phyloP scores from a whole-genome alignment of 2,113 vertebrate genomes.

The Callopanchax toddi region DNA sequence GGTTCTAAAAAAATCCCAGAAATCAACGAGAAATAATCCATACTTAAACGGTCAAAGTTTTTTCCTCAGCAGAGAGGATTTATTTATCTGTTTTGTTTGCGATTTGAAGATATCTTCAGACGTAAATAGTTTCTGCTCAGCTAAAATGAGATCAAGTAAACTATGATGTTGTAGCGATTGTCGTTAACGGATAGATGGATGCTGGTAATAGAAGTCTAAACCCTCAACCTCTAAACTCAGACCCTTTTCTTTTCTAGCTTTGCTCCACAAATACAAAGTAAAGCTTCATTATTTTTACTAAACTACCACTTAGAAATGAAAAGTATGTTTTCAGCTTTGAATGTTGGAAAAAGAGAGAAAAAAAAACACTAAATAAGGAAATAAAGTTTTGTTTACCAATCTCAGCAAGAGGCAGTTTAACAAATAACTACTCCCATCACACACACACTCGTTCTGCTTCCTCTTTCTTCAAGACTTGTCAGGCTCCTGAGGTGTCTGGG shows the following conservation, averaged over 20 bases:
- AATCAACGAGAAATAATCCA: no score
- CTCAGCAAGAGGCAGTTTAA: constrained; percentile 45
- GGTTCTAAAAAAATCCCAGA: no score
- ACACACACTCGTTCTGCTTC: constrained; percentile 12
- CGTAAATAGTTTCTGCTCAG: no score
- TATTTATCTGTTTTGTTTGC: no score
- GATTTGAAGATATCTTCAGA: background rate
- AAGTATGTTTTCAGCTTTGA: background rate
- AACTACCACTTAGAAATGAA: background rate
- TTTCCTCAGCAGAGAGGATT: no score
- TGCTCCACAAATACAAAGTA: no score
- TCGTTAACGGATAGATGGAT: background rate
- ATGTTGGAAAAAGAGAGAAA: constrained; percentile 11
- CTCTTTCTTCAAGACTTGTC: constrained; percentile 34
- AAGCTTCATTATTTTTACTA: no score
- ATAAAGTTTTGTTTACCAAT: constrained; percentile 55
- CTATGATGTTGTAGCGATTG: background rate
- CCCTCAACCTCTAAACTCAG: background rate
- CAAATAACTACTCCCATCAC: background rate
- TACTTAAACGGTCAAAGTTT: no score
- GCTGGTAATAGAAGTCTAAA: background rate
- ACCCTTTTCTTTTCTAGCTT: background rate
- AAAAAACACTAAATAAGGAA: constrained; percentile 5
- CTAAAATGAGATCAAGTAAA: background rate
- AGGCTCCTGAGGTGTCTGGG: constrained; percentile 54